Base-by-base conservation (phyloP, 2,797 vertebrate genomes). In the Gastrophryne carolinensis region DNA sequence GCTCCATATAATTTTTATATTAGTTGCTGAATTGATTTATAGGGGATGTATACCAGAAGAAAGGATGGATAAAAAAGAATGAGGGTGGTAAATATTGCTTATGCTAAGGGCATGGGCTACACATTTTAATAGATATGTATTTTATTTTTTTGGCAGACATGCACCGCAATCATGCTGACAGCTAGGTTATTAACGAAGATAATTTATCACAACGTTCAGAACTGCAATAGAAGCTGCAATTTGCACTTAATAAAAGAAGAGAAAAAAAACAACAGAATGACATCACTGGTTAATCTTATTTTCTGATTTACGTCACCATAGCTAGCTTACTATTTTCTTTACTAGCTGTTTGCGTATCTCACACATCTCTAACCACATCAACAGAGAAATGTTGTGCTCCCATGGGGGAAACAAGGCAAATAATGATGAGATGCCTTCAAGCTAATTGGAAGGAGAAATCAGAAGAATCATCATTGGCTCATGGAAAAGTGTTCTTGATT, bases 341-440 rank as follows among this genome's bases (percentile, higher is more conserved):
- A 26, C 26, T 50, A 29, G 62, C 66, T 32, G 44, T 50, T 52
- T 63, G 57, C 56, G 29, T 56, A 49, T 23, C 41, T 50, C 53
- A 50, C 30, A 63, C 70, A 77, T 64, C 58, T 37, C 41, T 72
- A 72, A 78, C 68, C 27, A 69, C 75, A 78, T 78, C 52, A 78
- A 66, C 65, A 21, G 39, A 49, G 65, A 58, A 34, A 72, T 35
- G 56, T 64, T 63, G 32, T 23, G 24, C 58, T 66, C 67, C 52
- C 67, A 30, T 19, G 75, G 50, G 50, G 35, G 5, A 30, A 44
- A 47, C 47, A 50, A 47, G 17, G 44, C 17, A 35, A 70, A 77
- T 64, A 77, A 72, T 65, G 56, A 78, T 47, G 60, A 72, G 52
- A 58, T 72, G 26, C 67, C 37, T 60, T 72, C 30, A 65, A 47